Conservation (phyloP, 1,140 invertebrate genomes). For the Drosophila sp. region DNA sequence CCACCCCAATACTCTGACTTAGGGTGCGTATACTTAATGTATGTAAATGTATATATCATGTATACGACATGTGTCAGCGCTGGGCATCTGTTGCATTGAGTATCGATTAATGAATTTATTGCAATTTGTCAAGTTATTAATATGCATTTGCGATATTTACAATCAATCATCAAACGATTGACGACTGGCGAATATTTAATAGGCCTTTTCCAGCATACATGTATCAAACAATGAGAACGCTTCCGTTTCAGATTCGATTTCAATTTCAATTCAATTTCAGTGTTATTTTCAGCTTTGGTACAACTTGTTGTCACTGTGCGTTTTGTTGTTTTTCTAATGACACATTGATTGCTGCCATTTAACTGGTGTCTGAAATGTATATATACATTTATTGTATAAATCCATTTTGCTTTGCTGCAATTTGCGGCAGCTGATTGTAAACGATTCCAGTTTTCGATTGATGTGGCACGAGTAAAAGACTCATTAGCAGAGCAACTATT, state of each 20-base stretch:
- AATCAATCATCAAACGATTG: background rate
- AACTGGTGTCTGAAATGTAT: constrained; percentile 6
- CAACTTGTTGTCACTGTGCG: constrained; percentile 23
- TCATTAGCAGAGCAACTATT: constrained; percentile 10
- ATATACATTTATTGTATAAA: constrained; percentile 3
- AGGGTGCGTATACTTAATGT: constrained; percentile 40
- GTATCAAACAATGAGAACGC: constrained; percentile 9
- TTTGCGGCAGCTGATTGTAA: constrained; percentile 41
- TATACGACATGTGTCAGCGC: constrained; percentile 8
- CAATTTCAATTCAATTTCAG: background rate
- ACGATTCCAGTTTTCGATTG: constrained; percentile 3
- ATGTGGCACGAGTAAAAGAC: constrained; percentile 6
- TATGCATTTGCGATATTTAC: constrained; percentile 6
- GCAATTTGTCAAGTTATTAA: constrained; percentile 21
- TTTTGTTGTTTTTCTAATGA: constrained; percentile 17
- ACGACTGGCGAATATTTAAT: constrained; percentile 11
- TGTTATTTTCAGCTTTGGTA: background rate
- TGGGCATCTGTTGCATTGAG: background rate
- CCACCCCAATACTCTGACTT: background rate
- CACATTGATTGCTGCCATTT: constrained; percentile 36
- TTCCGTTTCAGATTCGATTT: constrained; percentile 17
- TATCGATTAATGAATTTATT: background rate
- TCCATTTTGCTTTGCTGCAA: constrained; percentile 15
- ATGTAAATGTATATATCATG: constrained; percentile 5
- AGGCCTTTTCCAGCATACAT: background rate